Percentiles rank a stretch among this genome's conserved stretches.
Evolutionary conservation across 1,140 invertebrate genomes (phyloP).

Genomic region (Asbolus verrucosus): DNA sequence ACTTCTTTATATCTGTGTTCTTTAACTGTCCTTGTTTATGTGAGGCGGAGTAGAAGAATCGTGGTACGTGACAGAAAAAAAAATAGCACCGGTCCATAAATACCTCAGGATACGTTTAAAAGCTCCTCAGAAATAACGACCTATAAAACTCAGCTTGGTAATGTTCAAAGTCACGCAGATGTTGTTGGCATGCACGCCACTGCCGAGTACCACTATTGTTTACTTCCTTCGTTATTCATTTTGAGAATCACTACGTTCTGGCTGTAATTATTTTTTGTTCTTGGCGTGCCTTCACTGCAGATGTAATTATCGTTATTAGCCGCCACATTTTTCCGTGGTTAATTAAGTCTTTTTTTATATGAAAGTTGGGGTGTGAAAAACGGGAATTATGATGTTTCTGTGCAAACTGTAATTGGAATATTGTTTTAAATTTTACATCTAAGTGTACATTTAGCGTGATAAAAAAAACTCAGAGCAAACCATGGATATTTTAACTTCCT

Average conservation of each 20-base stretch:
- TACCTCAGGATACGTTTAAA: slow-evolving; percentile 32
- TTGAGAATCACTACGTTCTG: slow-evolving; percentile 1
- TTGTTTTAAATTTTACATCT: too few species aligned
- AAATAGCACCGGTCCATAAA: slow-evolving; percentile 22
- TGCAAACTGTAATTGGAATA: too few species aligned
- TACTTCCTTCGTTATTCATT: slow-evolving; percentile 1
- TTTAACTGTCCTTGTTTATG: slow-evolving; percentile 5
- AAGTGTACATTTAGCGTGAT: too few species aligned
- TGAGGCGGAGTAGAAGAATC: not conserved
- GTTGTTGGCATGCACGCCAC: slow-evolving; percentile 30
- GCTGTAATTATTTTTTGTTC: too few species aligned
- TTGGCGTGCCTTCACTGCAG: too few species aligned
- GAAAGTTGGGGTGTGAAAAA: too few species aligned
- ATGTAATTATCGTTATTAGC: too few species aligned
- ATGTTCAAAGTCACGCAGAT: slow-evolving; percentile 39
- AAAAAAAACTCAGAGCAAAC: too few species aligned
- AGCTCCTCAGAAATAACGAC: slow-evolving; percentile 27
- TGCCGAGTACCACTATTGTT: slow-evolving; percentile 6
- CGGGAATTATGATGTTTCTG: too few species aligned
- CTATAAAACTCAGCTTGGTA: slow-evolving; percentile 38
- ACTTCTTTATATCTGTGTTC: slow-evolving; percentile 10
- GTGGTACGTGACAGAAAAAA: slow-evolving; percentile 13
- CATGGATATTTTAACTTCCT: too few species aligned
- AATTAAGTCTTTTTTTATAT: too few species aligned
- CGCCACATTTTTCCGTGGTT: too few species aligned